Evolutionary conservation across 2,797 vertebrate genomes (phyloP).

Genomic region (Myotis daubentonii): DNA sequence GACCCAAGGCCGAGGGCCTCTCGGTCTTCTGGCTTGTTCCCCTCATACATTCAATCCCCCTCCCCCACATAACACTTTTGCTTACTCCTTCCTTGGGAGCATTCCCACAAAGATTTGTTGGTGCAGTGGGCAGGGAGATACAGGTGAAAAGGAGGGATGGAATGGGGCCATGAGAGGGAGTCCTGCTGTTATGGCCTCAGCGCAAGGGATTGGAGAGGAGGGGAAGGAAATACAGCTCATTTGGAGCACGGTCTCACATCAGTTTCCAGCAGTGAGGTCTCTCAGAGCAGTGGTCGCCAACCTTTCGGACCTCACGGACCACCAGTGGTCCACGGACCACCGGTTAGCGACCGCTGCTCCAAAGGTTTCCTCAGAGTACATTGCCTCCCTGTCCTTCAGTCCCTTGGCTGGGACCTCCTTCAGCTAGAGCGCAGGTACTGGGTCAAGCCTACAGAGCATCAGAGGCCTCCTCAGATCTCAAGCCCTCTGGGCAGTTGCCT

Average conservation of each 20-base stretch:
- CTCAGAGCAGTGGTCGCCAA: no score
- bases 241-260: background rate
- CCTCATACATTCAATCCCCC: background rate
- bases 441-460: background rate
- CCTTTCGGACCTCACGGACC: no score
- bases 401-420: background rate
- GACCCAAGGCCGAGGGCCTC: background rate
- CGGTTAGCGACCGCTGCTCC: no score
- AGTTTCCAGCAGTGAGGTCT: background rate
- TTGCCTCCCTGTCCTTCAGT: background rate
- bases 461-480: background rate
- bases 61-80: background rate
- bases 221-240: no score
- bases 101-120: background rate
- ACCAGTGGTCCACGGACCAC: no score
- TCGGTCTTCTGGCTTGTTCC: background rate
- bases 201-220: background rate
- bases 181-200: background rate
- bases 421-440: background rate
- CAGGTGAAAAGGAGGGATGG: background rate
- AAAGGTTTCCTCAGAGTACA: background rate
- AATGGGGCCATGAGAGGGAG: background rate
- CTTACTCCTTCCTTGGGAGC: background rate
- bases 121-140: background rate
- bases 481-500: background rate